Evolutionary conservation across 2,113 vertebrate species (phyloP).

Genomic region (Gymnogyps californianus): DNA sequence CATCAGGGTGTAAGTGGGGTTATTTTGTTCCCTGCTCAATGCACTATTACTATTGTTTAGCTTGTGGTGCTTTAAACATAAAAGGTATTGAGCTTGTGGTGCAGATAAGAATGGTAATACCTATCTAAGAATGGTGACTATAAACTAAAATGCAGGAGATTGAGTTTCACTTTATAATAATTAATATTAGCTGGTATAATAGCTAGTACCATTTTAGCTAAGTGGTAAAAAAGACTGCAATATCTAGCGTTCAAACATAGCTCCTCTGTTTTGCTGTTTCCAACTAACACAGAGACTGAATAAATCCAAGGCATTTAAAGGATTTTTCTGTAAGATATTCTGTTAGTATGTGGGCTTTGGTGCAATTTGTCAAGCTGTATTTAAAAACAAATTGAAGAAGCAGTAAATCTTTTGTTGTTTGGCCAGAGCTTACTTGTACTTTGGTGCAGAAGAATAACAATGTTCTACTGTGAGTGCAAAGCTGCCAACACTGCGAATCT

Average conservation of each 20-base stretch:
- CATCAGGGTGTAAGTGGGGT: background rate
- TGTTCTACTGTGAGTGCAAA: background rate
- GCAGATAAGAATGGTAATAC: background rate
- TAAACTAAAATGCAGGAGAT: background rate
- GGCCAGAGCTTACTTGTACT: background rate
- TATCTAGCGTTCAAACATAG: background rate
- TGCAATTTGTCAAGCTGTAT: slow-evolving; percentile 25
- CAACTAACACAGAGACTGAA: slow-evolving; percentile 35
- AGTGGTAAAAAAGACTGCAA: background rate
- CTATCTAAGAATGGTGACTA: background rate
- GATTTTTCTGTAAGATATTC: slow-evolving; percentile 11
- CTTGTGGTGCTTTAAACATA: background rate
- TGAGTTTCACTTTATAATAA: background rate
- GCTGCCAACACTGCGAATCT: background rate
- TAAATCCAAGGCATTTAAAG: slow-evolving; percentile 56
- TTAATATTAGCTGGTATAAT: background rate
- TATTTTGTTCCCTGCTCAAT: background rate
- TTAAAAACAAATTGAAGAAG: slow-evolving; percentile 14
- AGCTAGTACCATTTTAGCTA: background rate
- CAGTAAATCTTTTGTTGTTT: slow-evolving; percentile 13
- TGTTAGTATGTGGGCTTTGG: background rate
- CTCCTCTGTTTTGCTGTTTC: slow-evolving; percentile 24
- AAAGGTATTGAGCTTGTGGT: background rate
- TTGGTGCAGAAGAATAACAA: background rate
- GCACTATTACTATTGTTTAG: background rate